Conservation (phyloP, 2,113 vertebrate species). For the Mixornis gularis region DNA sequence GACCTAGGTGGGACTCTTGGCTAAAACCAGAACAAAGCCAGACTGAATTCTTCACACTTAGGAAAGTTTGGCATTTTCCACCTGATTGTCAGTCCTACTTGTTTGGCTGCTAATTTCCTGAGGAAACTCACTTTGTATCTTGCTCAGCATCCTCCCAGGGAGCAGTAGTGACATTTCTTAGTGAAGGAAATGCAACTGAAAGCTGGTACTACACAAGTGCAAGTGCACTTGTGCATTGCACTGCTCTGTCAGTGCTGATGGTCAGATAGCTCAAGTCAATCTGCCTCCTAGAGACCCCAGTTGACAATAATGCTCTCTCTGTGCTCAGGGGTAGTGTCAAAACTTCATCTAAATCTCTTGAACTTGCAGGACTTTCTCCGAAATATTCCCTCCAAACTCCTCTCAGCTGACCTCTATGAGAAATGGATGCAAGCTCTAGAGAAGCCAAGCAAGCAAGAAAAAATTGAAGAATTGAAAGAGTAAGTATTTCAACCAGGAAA, state of each 20-base stretch:
- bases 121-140: neutral
- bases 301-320: neutral
- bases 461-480: conserved; percentile 76
- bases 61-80: neutral
- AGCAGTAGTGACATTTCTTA: neutral
- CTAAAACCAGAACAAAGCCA: neutral
- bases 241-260: neutral
- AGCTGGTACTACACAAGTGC: neutral
- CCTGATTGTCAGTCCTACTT: neutral
- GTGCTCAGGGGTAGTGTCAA: neutral
- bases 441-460: conserved; percentile 66
- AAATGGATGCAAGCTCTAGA: conserved; percentile 85
- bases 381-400: conserved; percentile 86
- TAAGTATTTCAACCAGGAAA: conserved; percentile 74
- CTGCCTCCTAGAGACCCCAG: neutral
- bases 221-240: neutral
- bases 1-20: neutral
- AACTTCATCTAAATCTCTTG: neutral
- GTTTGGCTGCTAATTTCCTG: neutral
- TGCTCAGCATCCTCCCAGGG: neutral
- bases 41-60: neutral
- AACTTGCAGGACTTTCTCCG: conserved; percentile 85
- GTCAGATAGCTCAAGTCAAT: neutral
- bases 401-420: conserved; percentile 79
- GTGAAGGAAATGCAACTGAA: neutral